Percentiles rank a stretch among this genome's conserved stretches.
Conservation (phyloP, 2,888 invertebrate species). For the Tanypteryx hageni region DNA sequence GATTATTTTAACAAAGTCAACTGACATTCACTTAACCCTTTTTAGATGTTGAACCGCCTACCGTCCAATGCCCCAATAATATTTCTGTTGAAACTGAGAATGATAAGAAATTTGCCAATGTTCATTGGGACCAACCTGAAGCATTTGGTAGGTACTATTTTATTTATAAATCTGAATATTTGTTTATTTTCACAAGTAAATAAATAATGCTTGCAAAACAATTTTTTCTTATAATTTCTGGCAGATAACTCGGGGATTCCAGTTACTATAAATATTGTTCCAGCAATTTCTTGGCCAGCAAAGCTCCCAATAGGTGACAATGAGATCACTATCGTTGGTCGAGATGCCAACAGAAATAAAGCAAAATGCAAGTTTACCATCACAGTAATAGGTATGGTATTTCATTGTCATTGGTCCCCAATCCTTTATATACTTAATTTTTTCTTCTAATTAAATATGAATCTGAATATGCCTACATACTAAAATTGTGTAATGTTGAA, state of each 20-base stretch:
- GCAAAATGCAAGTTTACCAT: constrained; percentile 80
- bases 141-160: constrained; percentile 69
- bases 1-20: not conserved
- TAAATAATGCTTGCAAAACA: not conserved
- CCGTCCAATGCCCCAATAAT: constrained; percentile 78
- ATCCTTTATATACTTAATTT: no score
- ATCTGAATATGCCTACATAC: no score
- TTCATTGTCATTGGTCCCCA: no score
- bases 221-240: constrained; percentile 66
- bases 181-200: not conserved
- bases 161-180: not conserved
- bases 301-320: constrained; percentile 80
- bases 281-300: constrained; percentile 78
- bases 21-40: constrained; percentile 52
- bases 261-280: constrained; percentile 79
- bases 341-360: constrained; percentile 80
- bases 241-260: constrained; percentile 79
- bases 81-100: constrained; percentile 75
- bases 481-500: no score
- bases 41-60: constrained; percentile 79
- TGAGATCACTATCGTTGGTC: constrained; percentile 80
- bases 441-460: no score
- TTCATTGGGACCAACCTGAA: constrained; percentile 77
- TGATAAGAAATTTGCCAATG: constrained; percentile 77
- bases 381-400: constrained; percentile 76